Evolutionary conservation across 2,113 vertebrate genomes (phyloP).

Genomic region (Muntiacus muntjak): DNA sequence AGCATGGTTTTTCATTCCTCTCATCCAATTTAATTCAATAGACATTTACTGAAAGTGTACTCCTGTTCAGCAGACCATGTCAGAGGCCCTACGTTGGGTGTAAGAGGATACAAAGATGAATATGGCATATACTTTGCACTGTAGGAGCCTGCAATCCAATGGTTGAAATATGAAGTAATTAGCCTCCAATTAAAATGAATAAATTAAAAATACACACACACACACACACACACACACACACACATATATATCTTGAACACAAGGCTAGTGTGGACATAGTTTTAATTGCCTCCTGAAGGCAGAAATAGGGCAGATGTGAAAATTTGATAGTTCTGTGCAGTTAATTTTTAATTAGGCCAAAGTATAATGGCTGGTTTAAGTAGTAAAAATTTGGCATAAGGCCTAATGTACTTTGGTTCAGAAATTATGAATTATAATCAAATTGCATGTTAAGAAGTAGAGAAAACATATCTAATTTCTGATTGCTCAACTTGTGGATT

Average conservation of each 20-base stretch:
- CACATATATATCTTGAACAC: neutral
- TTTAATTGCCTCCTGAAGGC: neutral
- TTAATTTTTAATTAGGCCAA: conserved; percentile 41
- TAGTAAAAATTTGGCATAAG: conserved; percentile 28
- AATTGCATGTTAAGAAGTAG: conserved; percentile 13
- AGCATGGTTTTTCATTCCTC: neutral
- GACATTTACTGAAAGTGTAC: neutral
- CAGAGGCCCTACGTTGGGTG: neutral
- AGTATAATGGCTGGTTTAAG: neutral
- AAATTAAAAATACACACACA: neutral
- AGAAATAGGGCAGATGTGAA: neutral
- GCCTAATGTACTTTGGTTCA: neutral
- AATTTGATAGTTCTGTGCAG: neutral
- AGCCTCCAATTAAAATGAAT: neutral
- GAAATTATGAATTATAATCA: conserved; percentile 48
- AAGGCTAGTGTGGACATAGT: neutral
- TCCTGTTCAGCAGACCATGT: neutral
- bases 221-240: neutral
- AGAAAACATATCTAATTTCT: conserved; percentile 38
- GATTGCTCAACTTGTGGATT: conserved; percentile 27
- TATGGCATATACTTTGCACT: neutral
- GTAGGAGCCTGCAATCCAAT: neutral
- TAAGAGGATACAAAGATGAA: neutral
- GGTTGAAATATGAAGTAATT: neutral
- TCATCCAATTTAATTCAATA: conserved; percentile 35